Evolutionary conservation across 2,797 vertebrate species (phyloP), one percentile per base, ranked within the genome.

Genomic region (Schizopygopsis pylzovi): DNA sequence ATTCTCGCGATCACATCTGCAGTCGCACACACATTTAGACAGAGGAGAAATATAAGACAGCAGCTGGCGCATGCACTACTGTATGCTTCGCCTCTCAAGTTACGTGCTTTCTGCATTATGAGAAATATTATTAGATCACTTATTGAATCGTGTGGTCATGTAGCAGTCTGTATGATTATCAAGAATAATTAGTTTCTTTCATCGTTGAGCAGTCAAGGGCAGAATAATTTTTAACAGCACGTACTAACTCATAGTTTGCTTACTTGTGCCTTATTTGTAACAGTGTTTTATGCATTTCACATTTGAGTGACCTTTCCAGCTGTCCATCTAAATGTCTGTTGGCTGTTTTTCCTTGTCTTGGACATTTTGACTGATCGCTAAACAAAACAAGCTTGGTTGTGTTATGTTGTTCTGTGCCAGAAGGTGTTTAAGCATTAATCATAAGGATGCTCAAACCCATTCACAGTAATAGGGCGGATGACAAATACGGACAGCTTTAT

Each of bases 21-120:
- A 28, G 52, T 61, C 54, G 22, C 67, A 13, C 80, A 70, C 67
- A 43, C 81, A 79, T 70, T 54, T 81, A 33, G 20, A 52, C 61
- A 68, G 45, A 37, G 59, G 20, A 81, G 45, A 81, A 28, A 33
- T 68, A 10, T 13, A 39, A 79, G 1, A 45, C 56, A 41, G 75
- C 75, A 41, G 33, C n/a, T 81, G 45, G 59, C 16, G 78, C 79
- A 37, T 68, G 28, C 11, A 39, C 22, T 41, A 22, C 68, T 71
- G 39, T 71, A 43, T 37, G 45, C 28, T 37, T 81, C 47, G 79
- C 28, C 49, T 20, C 25, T 68, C 45, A 70, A 81, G 45, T 81
- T 81, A n/a, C 63, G 63, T 22, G 45, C 6, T 52, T 52, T 81
- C 20, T 39, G 28, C 45, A 11, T 81, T 39, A 41, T 54, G 20